Percentiles rank a stretch among this genome's conserved stretches.
Evolutionary conservation across 2,113 vertebrate species (phyloP).

Genomic region (Catharus fuscescens): DNA sequence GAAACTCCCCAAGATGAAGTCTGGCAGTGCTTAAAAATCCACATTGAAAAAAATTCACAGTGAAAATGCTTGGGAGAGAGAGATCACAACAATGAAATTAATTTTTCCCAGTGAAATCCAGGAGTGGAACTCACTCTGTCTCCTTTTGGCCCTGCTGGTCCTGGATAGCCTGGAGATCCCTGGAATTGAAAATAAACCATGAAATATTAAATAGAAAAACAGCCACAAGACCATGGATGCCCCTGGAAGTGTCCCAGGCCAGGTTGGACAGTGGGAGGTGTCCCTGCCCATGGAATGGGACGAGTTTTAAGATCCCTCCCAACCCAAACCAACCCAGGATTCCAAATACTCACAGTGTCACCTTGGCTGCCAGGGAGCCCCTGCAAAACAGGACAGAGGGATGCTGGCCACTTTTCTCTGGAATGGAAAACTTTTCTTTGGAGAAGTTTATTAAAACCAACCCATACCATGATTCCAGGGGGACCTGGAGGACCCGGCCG

Average conservation of each 20-base stretch:
- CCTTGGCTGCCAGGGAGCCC: slow-evolving; percentile 81
- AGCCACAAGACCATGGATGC: rapidly evolving
- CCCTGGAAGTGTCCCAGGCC: neutral
- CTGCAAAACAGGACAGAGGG: slow-evolving; percentile 54
- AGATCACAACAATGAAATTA: neutral
- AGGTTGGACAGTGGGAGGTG: rapidly evolving
- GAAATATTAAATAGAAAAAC: neutral
- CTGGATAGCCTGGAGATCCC: slow-evolving; percentile 81
- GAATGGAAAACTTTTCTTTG: neutral
- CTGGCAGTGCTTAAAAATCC: neutral
- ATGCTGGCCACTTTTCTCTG: rapidly evolving
- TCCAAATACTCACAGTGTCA: slow-evolving; percentile 59
- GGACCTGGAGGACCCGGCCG: slow-evolving; percentile 83
- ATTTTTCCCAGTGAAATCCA: neutral
- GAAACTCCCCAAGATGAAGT: neutral
- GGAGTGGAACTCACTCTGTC: slow-evolving; percentile 81
- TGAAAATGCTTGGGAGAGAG: neutral
- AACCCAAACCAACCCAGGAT: rapidly evolving
- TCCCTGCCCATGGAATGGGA: neutral
- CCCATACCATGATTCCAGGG: slow-evolving; percentile 79
- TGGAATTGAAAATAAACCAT: slow-evolving; percentile 31
- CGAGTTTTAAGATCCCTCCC: neutral
- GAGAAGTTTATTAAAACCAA: neutral
- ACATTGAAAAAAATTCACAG: rapidly evolving
- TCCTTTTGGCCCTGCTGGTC: slow-evolving; percentile 85